Conservation (phyloP, 2,797 vertebrate species). For the Halcyon chelicuti region DNA sequence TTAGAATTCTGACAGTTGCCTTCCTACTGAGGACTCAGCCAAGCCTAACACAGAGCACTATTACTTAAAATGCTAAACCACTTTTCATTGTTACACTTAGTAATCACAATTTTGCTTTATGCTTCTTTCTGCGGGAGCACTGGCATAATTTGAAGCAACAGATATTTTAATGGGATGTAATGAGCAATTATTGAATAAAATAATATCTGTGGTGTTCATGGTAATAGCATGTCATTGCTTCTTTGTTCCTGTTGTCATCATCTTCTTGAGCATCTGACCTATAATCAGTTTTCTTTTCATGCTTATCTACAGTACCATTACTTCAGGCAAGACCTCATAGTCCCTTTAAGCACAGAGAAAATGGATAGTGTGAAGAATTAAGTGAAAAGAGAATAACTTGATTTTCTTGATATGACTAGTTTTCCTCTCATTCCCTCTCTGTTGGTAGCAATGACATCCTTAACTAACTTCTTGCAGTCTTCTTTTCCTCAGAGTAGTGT, state of each 20-base stretch:
- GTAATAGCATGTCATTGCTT: slow-evolving; percentile 34
- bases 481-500: neutral
- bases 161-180: slow-evolving; percentile 45
- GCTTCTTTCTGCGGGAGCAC: neutral
- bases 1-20: neutral
- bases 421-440: neutral
- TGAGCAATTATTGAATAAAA: slow-evolving; percentile 65
- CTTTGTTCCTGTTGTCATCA: slow-evolving; percentile 54
- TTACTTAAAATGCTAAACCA: neutral
- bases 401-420: neutral
- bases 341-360: slow-evolving; percentile 7
- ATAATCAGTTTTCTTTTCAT: slow-evolving; percentile 37
- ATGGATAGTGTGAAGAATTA: neutral
- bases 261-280: slow-evolving; percentile 41
- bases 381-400: neutral
- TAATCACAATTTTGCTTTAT: slow-evolving; percentile 47
- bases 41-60: neutral
- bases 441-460: neutral
- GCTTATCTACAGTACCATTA: neutral
- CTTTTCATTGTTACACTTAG: neutral
- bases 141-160: slow-evolving; percentile 33
- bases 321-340: neutral
- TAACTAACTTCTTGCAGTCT: neutral
- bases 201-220: slow-evolving; percentile 52
- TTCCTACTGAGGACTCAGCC: neutral